Evolutionary conservation across 2,113 vertebrate genomes (phyloP), one percentile per base, ranked within the genome.

Genomic region (Ctenodactylus gundi): DNA sequence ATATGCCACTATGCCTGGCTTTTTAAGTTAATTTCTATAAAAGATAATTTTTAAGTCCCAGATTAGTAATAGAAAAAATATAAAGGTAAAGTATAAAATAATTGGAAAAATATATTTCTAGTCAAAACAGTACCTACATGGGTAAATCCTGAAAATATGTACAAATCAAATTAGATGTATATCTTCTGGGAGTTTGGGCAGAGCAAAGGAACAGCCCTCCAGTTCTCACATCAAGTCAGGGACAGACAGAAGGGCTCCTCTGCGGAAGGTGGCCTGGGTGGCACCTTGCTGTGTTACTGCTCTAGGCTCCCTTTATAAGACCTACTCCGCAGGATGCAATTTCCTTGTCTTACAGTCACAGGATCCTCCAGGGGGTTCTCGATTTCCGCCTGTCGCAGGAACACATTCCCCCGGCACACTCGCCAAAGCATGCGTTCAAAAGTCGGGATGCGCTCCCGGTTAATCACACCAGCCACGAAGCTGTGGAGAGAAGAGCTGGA

Each of bases 401-500:
- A 99, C 4, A 99, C 99, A 7, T 99, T 99, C 64, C 99, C 99
- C 86, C 99, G 98, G 98, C 99, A 99, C 96, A 99, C 99, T 44
- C 99, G 98, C 99, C 99, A 99, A 96, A 99, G 96, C 99, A 99
- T 99, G 93, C 99, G 98, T 98, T 99, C 99, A 84, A 99, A 99
- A 0, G 98, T 99, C 70, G 99, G 99, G 95, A 99, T 99, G 12
- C 99, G 98, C 96, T 99, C 99, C 8, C 99, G 98, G 94, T 98
- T 99, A 86, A 99, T 99, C 77, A 99, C 99, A 0, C 99, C 99
- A 3, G 99, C 99, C 94, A 99, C 99, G 96, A 99, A 99, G 93
- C 99, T 99, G 95, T 2, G 51, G 80, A 93, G 27, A 76, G 90
- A 95, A 96, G 58, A 91, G 87, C 36, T 55, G 94, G 80, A 75